phyloP scores from a whole-genome alignment of 2,888 invertebrate genomes.

The Cylloceria caligata region DNA sequence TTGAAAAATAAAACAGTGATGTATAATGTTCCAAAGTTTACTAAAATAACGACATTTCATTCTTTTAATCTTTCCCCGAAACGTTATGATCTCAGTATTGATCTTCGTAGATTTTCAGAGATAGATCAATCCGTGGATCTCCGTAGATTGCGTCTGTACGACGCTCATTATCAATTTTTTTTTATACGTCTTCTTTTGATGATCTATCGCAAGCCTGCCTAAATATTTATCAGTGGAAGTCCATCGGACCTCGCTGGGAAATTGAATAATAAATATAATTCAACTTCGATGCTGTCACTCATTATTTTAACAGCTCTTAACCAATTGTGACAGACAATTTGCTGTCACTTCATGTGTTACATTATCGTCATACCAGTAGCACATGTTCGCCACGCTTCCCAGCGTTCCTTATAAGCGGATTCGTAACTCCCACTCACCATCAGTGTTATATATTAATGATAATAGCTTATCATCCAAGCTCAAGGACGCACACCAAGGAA shows the following conservation, averaged over 20 bases:
- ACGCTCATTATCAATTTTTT: not conserved
- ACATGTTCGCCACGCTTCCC: not conserved
- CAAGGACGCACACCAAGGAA: conserved; percentile 69
- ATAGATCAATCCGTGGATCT: too few relatives aligned
- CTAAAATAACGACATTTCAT: not conserved
- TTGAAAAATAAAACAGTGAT: not conserved
- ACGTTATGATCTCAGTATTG: not conserved
- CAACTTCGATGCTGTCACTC: not conserved
- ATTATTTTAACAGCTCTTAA: not conserved
- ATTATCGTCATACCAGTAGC: not conserved
- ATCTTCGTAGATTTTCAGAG: not conserved
- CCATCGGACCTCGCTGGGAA: too few relatives aligned
- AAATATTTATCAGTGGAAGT: not conserved
- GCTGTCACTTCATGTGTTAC: not conserved
- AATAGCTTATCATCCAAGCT: conserved; percentile 74
- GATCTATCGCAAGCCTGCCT: not conserved
- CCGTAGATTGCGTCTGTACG: too few relatives aligned
- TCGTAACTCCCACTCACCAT: conserved; percentile 16
- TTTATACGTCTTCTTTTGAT: not conserved
- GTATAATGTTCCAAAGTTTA: not conserved
- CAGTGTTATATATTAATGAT: conserved; percentile 53
- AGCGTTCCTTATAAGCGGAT: conserved; percentile 12
- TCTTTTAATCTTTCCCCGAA: not conserved
- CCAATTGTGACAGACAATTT: not conserved
- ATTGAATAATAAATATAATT: not conserved